These are phyloP conservation scores for Ormyrus nitidulus DNA, from an alignment of 2,888 invertebrate genomes.

Conservation along the genomic window DNA sequence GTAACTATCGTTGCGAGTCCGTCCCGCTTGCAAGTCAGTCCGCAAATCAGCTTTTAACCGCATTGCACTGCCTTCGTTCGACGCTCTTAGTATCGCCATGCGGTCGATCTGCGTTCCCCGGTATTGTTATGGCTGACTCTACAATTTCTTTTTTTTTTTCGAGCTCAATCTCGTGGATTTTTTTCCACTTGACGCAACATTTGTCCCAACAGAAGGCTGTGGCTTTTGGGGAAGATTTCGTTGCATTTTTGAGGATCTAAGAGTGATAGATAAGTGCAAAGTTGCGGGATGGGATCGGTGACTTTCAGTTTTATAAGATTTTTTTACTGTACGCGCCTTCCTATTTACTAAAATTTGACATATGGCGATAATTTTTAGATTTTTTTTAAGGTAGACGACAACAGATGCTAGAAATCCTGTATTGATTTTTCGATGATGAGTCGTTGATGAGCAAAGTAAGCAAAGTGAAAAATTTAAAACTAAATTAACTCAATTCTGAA, in stretches of 20 bases:
- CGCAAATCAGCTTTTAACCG: conserved; percentile 49
- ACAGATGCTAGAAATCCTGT: not conserved
- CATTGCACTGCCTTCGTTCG: not conserved
- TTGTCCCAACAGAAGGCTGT: not conserved
- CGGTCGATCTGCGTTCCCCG: conserved; percentile 18
- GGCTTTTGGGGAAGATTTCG: conserved; percentile 5
- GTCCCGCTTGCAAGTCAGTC: conserved; percentile 31
- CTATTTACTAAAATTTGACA: conserved; percentile 41
- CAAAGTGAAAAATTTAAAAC: no score
- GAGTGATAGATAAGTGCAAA: not conserved
- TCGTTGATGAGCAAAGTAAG: no score
- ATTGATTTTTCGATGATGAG: no score
- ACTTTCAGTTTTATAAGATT: conserved; percentile 15
- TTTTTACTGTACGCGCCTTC: conserved; percentile 13
- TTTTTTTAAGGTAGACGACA: not conserved
- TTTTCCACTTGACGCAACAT: not conserved
- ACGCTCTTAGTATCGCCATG: not conserved
- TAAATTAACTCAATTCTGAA: no score
- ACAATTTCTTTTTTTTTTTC: conserved; percentile 24
- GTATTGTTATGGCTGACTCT: conserved; percentile 35
- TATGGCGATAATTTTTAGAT: conserved; percentile 9
- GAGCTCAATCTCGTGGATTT: no score
- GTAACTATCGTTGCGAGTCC: conserved; percentile 35
- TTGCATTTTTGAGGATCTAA: conserved; percentile 11
- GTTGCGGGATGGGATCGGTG: not conserved